A percentile compares a stretch with the other conserved stretches of the same genome.
phyloP scores from a whole-genome alignment of 2,797 vertebrate species.

The Falco peregrinus region DNA sequence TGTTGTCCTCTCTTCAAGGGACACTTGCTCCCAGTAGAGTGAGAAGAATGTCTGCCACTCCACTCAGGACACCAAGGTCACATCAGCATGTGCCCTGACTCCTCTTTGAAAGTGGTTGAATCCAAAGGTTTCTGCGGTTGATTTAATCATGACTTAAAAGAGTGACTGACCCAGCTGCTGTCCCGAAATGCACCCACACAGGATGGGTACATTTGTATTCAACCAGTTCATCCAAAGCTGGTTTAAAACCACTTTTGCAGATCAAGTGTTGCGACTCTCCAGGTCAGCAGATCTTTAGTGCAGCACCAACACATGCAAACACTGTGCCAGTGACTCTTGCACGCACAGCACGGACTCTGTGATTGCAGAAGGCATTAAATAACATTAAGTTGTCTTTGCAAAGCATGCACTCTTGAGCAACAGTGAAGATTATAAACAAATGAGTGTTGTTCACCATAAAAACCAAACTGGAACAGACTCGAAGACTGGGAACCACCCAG shows the following conservation, averaged over 20 bases:
- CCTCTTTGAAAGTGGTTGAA: not conserved
- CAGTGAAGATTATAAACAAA: not conserved
- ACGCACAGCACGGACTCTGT: not conserved
- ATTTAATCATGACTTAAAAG: not conserved
- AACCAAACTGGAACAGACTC: not conserved
- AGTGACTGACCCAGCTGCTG: not conserved
- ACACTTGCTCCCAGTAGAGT: accelerated
- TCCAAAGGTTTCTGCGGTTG: not conserved
- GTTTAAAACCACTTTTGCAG: not conserved
- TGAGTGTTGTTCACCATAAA: not conserved
- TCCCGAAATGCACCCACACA: not conserved
- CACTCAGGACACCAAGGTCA: not conserved
- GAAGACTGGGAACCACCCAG: not conserved
- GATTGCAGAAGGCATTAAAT: not conserved
- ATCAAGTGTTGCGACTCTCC: not conserved
- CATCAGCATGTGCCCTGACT: not conserved
- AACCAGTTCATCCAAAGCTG: not conserved
- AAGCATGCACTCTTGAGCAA: not conserved
- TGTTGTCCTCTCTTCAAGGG: not conserved
- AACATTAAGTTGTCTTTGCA: not conserved
- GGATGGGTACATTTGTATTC: not conserved
- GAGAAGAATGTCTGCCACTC: not conserved
- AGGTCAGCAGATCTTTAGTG: not conserved
- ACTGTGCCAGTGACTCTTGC: not conserved
- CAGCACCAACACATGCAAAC: not conserved